Conservation (phyloP, 2,113 vertebrate species). For the Diphyllodes magnificus region DNA sequence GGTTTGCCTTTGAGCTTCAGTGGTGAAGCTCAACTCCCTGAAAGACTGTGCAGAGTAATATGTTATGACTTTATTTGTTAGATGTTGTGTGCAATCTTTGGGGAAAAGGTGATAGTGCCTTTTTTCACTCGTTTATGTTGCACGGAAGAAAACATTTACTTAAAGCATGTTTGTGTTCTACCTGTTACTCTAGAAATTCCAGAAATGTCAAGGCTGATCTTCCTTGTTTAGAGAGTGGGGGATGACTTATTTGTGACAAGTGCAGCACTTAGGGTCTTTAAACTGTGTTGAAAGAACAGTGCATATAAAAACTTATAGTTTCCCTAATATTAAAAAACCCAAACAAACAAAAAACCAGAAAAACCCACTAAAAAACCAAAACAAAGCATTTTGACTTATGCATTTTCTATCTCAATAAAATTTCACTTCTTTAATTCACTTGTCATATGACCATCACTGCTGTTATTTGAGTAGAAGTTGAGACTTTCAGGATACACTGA, state of each 20-base stretch:
- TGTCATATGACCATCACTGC: neutral
- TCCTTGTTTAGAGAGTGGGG: rapidly evolving
- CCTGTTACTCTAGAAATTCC: neutral
- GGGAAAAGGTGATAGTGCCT: neutral
- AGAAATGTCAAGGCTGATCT: neutral
- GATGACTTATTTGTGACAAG: neutral
- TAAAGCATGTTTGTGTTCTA: neutral
- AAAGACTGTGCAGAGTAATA: neutral
- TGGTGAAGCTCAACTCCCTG: neutral
- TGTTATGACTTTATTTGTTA: neutral
- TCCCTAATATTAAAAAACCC: neutral
- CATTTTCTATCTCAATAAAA: neutral
- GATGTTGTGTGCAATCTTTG: neutral
- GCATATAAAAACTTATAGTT: neutral
- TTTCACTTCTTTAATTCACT: neutral
- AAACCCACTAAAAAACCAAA: neutral
- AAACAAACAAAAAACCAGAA: neutral
- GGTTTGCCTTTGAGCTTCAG: neutral
- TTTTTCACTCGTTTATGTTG: neutral
- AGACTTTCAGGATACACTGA: neutral
- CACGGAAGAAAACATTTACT: neutral
- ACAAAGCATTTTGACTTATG: neutral
- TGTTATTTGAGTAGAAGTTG: neutral
- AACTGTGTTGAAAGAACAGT: neutral
- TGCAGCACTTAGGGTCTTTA: neutral